Evolutionary conservation across 2,888 invertebrate genomes (phyloP).

Genomic region (Netelia virgata): DNA sequence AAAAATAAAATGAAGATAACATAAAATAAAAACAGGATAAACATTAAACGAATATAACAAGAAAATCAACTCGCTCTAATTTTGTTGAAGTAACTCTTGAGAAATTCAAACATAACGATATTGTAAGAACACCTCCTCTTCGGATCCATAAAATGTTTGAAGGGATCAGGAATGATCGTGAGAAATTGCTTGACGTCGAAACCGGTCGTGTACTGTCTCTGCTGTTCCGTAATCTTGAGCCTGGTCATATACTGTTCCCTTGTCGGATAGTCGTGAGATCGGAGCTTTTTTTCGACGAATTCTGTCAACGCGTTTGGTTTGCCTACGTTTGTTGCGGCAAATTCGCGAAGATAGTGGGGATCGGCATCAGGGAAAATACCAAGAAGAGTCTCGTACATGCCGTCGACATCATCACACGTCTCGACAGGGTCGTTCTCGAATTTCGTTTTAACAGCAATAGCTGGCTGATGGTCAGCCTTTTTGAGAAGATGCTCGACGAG

Average conservation of each 20-base stretch:
- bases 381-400: slow-evolving; percentile 72
- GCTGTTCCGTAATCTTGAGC: slow-evolving; percentile 80
- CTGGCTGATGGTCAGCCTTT: slow-evolving; percentile 10
- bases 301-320: slow-evolving; percentile 69
- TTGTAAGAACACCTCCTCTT: slow-evolving; percentile 67
- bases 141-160: slow-evolving; percentile 77
- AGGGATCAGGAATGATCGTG: slow-evolving; percentile 85
- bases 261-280: slow-evolving; percentile 76
- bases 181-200: slow-evolving; percentile 85
- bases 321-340: slow-evolving; percentile 60
- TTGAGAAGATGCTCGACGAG: slow-evolving; percentile 62
- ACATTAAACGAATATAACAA: neutral
- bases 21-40: neutral
- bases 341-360: slow-evolving; percentile 75
- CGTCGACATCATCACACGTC: slow-evolving; percentile 59
- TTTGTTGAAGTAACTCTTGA: slow-evolving; percentile 71
- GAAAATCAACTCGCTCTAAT: slow-evolving; percentile 60
- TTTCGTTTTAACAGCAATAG: neutral
- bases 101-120: slow-evolving; percentile 71
- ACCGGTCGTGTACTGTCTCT: slow-evolving; percentile 83
- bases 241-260: slow-evolving; percentile 71
- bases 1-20: neutral
- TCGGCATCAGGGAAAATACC: slow-evolving; percentile 81
- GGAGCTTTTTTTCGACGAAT: slow-evolving; percentile 74
- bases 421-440: neutral